These are phyloP conservation scores for Aptenodytes patagonicus DNA, from an alignment of 2,113 vertebrate genomes.

Conservation along the genomic window DNA sequence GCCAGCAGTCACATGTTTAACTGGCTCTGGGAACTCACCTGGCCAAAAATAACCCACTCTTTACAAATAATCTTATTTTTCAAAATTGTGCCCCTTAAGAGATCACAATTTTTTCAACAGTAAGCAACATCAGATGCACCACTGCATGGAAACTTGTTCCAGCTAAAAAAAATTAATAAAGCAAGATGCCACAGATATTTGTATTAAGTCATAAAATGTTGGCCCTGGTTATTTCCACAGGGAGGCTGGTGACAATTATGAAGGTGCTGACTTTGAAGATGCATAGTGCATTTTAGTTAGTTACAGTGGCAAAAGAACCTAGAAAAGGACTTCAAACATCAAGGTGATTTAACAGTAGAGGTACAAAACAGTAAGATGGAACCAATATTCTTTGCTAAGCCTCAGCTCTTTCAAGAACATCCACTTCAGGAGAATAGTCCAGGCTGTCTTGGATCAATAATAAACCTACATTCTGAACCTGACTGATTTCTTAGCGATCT, in stretches of 20 bases:
- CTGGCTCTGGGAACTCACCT: neutral
- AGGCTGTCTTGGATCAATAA: neutral
- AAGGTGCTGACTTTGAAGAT: neutral
- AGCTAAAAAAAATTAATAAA: neutral
- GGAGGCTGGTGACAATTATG: neutral
- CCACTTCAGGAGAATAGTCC: neutral
- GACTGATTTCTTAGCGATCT: neutral
- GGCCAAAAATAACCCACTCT: neutral
- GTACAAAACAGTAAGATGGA: neutral
- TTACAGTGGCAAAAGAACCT: neutral
- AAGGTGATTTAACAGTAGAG: neutral
- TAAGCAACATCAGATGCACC: neutral
- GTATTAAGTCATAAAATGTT: neutral
- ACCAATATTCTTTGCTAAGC: neutral
- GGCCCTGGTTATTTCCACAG: neutral
- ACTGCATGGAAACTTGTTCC: neutral
- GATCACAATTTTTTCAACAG: neutral
- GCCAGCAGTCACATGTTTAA: neutral
- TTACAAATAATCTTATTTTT: neutral
- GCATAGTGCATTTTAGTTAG: neutral
- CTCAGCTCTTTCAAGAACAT: neutral
- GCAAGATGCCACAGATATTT: neutral
- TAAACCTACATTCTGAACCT: neutral
- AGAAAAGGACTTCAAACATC: neutral
- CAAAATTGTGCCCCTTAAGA: neutral